Base-by-base conservation (phyloP, 2,797 vertebrate species). In the Liparis tanakae region DNA sequence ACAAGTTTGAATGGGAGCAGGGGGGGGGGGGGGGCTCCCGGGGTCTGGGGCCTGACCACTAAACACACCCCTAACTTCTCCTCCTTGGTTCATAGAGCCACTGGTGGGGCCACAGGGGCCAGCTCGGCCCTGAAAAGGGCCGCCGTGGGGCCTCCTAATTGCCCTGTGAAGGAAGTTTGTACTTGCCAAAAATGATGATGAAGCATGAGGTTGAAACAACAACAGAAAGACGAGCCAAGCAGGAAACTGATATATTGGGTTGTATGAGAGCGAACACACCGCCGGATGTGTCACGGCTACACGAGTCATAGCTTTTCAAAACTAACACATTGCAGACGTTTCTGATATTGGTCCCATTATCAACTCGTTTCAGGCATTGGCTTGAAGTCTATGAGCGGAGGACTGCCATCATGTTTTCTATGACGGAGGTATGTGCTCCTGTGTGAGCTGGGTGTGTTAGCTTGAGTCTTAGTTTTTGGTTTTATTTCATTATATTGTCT, bases 1-100 rank as follows among this genome's bases (percentile, higher is more conserved):
- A 94, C 88, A 87, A 94, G 91, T 93, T 90, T 95, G 90, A 96
- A 95, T 87, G 90, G 89, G 44, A 86, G 87, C 88, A 83, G 59
- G 25, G 25, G 25, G 25, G 25, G 25, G 25, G 25, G 34, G 84
- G 87, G 84, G 37, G 70, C 78, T 80, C 76, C 77, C 56, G 67
- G 87, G 87, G 86, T 92, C 87, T 56, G 81, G 64, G 91, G 89
- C 2, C 87, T 92, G 91, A 90, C 92, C 89, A 87, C 87, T 92
- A 88, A 91, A 92, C 85, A 91, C 88, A 93, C 91, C 92, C 88
- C 86, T 87, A 87, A 88, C 85, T 87, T 88, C 87, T 91, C 81
- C 87, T 89, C 80, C 77, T 72, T 81, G 88, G 85, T 87, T 90
- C 86, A 83, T 80, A 30, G 41, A 80, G 82, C 81, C 88, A 85